Conservation (phyloP, 2,888 invertebrate genomes). For the Dermolepida albohirtum region DNA sequence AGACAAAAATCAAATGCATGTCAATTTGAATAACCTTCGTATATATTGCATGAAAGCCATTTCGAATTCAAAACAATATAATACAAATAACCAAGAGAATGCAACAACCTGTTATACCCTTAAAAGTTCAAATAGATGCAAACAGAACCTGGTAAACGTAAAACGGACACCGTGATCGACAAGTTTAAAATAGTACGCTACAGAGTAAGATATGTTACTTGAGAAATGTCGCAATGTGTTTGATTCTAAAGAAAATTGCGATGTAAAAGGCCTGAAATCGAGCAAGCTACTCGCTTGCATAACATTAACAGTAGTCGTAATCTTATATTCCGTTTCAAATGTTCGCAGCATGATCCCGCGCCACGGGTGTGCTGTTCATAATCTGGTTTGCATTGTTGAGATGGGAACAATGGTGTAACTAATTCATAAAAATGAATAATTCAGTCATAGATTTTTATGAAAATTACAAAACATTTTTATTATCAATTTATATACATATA, state of each 20-base stretch:
- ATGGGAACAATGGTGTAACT: conserved; percentile 6
- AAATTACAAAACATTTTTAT: conserved; percentile 1
- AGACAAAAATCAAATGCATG: no score
- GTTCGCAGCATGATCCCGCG: conserved; percentile 27
- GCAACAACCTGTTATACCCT: no score
- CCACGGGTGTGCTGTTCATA: conserved; percentile 29
- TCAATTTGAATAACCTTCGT: no score
- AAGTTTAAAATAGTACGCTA: conserved; percentile 14
- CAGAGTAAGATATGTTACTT: conserved; percentile 17
- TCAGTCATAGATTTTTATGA: conserved; percentile 13
- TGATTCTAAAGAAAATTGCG: conserved; percentile 16
- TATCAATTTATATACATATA: no score
- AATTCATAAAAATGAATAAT: background rate
- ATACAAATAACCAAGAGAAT: no score
- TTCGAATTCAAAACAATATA: no score
- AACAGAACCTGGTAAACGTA: no score
- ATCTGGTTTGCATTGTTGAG: conserved; percentile 27
- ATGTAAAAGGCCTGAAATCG: conserved; percentile 29
- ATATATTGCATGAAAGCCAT: no score
- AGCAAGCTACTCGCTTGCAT: conserved; percentile 26
- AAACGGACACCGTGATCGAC: conserved; percentile 1
- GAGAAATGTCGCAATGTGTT: conserved; percentile 18
- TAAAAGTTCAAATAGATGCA: no score
- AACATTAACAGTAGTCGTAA: conserved; percentile 16
- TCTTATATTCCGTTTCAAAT: conserved; percentile 21